phyloP scores from a whole-genome alignment of 2,888 invertebrate genomes.

The Chouioia cunea region DNA sequence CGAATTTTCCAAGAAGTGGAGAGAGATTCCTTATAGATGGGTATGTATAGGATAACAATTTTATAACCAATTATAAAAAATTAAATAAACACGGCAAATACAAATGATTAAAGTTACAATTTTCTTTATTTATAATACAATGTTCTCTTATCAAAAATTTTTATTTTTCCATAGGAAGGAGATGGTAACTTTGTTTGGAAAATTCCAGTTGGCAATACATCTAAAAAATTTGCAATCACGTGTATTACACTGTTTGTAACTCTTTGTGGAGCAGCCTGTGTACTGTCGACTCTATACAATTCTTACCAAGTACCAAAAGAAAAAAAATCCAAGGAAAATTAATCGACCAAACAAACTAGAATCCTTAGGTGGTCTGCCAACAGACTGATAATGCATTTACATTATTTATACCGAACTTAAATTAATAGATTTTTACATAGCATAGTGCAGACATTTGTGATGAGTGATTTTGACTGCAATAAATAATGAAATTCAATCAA shows the following conservation, averaged over 20 bases:
- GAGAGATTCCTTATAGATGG: conserved; percentile 58
- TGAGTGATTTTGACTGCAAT: conserved; percentile 37
- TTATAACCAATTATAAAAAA: too few relatives aligned
- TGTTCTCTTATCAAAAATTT: background rate
- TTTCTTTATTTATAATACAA: too few relatives aligned
- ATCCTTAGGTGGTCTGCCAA: conserved; percentile 27
- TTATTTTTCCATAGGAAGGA: conserved; percentile 54
- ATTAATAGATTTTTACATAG: conserved; percentile 42
- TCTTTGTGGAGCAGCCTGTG: conserved; percentile 54
- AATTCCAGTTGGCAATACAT: conserved; percentile 60
- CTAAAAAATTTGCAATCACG: conserved; percentile 50
- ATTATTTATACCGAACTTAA: conserved; percentile 41
- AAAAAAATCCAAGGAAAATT: conserved; percentile 37
- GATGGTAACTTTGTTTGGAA: conserved; percentile 55
- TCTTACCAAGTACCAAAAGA: conserved; percentile 37
- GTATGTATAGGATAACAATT: conserved; percentile 49
- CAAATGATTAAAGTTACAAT: too few relatives aligned
- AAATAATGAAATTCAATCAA: conserved; percentile 31
- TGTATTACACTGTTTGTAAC: conserved; percentile 57
- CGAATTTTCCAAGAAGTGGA: conserved; percentile 58
- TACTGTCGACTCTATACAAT: conserved; percentile 52
- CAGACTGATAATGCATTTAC: conserved; percentile 36
- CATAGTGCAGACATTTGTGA: conserved; percentile 36
- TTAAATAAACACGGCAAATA: too few relatives aligned
- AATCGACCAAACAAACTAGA: conserved; percentile 8